Evolutionary conservation across 2,797 vertebrate genomes (phyloP).

Genomic region (Botia almorhae): DNA sequence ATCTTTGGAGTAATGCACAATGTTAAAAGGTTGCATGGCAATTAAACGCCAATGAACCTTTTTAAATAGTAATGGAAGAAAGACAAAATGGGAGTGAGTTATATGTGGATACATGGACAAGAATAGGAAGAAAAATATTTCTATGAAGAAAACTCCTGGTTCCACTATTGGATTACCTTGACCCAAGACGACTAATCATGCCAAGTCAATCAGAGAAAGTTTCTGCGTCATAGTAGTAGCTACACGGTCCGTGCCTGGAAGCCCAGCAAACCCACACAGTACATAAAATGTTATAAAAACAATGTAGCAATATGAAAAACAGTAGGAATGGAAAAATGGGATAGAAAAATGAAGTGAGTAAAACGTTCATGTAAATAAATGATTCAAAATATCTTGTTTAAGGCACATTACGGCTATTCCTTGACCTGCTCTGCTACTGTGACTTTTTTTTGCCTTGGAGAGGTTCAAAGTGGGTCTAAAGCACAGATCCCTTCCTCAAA

Average conservation of each 20-base stretch:
- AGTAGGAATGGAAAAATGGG: neutral
- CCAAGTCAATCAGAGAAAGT: constrained; percentile 45
- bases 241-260: constrained; percentile 32
- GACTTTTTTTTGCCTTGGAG: neutral
- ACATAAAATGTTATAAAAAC: neutral
- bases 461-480: neutral
- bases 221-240: constrained; percentile 40
- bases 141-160: constrained; percentile 32
- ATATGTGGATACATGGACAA: neutral
- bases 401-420: neutral
- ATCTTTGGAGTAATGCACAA: constrained; percentile 39
- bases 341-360: too few species aligned
- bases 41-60: constrained; percentile 27
- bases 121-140: neutral
- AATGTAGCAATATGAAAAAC: neutral
- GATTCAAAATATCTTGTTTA: neutral
- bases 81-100: constrained; percentile 29
- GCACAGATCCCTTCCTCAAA: neutral
- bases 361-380: neutral
- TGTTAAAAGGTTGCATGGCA: constrained; percentile 18
- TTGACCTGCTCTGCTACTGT: neutral
- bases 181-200: constrained; percentile 52
- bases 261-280: neutral
- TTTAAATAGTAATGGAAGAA: constrained; percentile 14
- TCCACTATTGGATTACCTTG: constrained; percentile 36